These are phyloP conservation scores for Fissipunctia ypsillon DNA, from an alignment of 2,888 invertebrate species.

Conservation along the genomic window DNA sequence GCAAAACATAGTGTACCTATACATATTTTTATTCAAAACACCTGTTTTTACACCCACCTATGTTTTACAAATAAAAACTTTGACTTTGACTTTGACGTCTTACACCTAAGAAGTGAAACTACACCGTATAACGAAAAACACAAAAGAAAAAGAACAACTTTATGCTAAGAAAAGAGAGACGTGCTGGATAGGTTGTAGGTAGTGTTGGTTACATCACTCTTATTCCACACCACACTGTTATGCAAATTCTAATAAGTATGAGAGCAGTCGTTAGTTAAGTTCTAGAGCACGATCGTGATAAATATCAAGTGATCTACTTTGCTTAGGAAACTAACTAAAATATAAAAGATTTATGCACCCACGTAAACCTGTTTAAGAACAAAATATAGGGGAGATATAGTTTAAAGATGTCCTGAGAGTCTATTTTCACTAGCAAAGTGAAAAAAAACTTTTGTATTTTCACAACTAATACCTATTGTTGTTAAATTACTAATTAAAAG, in stretches of 20 bases:
- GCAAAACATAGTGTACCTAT: too few relatives aligned
- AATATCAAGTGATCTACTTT: constrained; percentile 25
- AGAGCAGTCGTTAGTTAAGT: constrained; percentile 23
- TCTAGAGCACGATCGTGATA: constrained; percentile 33
- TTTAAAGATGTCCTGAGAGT: background rate
- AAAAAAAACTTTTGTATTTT: background rate
- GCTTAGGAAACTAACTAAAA: background rate
- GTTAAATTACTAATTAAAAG: background rate
- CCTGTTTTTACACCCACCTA: too few relatives aligned
- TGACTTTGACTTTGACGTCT: too few relatives aligned
- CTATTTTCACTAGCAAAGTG: background rate
- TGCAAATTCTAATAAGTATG: constrained; percentile 25
- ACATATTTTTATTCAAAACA: too few relatives aligned
- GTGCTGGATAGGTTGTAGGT: background rate
- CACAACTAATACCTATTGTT: background rate
- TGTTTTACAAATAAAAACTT: too few relatives aligned
- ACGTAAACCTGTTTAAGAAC: background rate
- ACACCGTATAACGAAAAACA: too few relatives aligned
- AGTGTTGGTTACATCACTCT: background rate
- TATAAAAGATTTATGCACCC: background rate
- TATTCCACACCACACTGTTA: constrained; percentile 5
- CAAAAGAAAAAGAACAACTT: background rate
- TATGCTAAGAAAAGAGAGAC: background rate
- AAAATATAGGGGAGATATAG: background rate
- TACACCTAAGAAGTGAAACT: background rate